Base-by-base conservation (phyloP, 2,797 vertebrate species). In the Hybognathus amarus region DNA sequence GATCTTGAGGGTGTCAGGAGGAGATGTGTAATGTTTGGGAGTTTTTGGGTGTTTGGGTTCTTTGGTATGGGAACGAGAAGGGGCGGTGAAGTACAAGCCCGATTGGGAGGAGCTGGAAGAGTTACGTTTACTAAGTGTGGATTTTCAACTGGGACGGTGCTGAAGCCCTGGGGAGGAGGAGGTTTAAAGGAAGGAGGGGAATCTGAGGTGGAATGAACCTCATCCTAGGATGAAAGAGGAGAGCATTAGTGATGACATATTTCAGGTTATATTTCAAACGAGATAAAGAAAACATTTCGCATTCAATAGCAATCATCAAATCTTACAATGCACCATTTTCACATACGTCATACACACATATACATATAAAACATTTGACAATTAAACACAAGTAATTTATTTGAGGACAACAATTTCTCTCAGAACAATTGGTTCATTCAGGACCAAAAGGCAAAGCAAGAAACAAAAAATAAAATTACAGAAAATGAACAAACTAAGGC, bases 221-320 rank as follows among this genome's bases (percentile, higher is more conserved):
- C 96, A 69, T 99, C 98, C 98, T 99, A 94, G 90, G 93, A 95
- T 87, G 92, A 94, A 90, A 91, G 89, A 84, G 93, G 90, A 88
- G 92, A 79, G 69, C 52, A 84, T 83, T 83, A 77, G 64, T 76
- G 38, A 40, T 42, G 54, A 30, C 38, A 69, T 77, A 36, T 45
- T 63, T 45, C 24, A 50, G 40, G 13, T 45, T 36, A 24, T 40
- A 70, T 61, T 45, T 50, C 42, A 61, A 67, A 30, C 10, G 33
- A 75, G 20, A 77, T 27, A 67, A 59, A 71, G 63, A 73, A 17
- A 70, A 40, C 40, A 42, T 79, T 67, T 30, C 1, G 20, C 30
- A 74, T n/a, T 74, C 47, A 13, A 36, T 36, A 36, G n/a, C 18
- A 73, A 13, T 52, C 50, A 13, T 15, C 6, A 0, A 15, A 75